A percentile compares a stretch with the other conserved stretches of the same genome.
Conservation (phyloP, 2,888 invertebrate genomes). For the Tachystola acroxantha region DNA sequence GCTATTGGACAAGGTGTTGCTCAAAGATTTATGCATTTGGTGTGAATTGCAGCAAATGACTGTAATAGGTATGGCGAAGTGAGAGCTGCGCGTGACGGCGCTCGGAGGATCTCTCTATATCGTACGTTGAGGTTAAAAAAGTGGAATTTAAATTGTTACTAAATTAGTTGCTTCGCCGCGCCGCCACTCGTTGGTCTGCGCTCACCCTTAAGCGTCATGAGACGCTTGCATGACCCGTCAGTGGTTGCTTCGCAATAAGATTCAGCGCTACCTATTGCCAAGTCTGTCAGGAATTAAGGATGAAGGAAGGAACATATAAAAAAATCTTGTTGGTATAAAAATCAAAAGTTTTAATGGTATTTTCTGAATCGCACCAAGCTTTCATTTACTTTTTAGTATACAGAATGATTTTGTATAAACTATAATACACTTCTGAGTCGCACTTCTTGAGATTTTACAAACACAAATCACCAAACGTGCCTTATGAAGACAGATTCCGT, state of each 20-base stretch:
- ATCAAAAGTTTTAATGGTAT: slow-evolving; percentile 79
- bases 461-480: slow-evolving; percentile 55
- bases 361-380: slow-evolving; percentile 79
- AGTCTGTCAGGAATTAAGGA: slow-evolving; percentile 11
- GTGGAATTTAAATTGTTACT: no score
- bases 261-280: no score
- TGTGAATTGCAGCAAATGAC: no score
- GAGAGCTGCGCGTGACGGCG: no score
- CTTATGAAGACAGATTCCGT: slow-evolving; percentile 52
- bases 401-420: slow-evolving; percentile 74
- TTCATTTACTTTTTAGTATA: slow-evolving; percentile 78
- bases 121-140: no score
- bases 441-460: slow-evolving; percentile 48
- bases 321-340: slow-evolving; percentile 75
- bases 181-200: background rate
- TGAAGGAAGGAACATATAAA: slow-evolving; percentile 33
- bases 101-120: no score
- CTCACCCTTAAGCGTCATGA: background rate
- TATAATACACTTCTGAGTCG: slow-evolving; percentile 67
- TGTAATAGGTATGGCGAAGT: no score
- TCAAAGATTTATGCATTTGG: no score
- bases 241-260: no score
- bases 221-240: no score
- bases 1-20: no score
- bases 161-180: no score